Percentiles rank a stretch among this genome's conserved stretches.
These are phyloP conservation scores for Montipora foliosa DNA, from an alignment of 64 coral and sea anemone species.

Conservation along the genomic window DNA sequence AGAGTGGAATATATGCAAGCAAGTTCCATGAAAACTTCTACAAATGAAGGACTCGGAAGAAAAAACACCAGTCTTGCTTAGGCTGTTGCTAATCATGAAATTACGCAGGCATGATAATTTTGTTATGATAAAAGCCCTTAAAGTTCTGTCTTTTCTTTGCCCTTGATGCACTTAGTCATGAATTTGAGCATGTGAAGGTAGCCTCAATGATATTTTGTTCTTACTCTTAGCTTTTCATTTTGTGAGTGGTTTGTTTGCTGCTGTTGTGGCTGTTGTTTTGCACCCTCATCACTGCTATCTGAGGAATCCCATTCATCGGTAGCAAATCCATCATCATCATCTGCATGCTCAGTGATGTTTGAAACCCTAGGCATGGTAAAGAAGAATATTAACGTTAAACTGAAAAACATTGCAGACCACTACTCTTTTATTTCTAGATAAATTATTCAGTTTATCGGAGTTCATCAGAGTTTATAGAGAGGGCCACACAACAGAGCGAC, in stretches of 20 bases:
- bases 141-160: neutral
- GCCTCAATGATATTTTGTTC: neutral
- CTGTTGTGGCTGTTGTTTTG: neutral
- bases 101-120: too few relatives aligned
- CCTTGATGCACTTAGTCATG: neutral
- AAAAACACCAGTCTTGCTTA: too few relatives aligned
- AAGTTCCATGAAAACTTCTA: too few relatives aligned
- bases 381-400: neutral
- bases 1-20: neutral
- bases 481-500: too few relatives aligned
- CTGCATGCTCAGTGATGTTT: conserved; percentile 2
- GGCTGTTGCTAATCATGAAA: too few relatives aligned
- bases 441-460: too few relatives aligned
- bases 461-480: too few relatives aligned
- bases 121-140: too few relatives aligned
- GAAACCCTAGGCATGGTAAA: neutral
- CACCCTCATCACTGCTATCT: conserved; percentile 7
- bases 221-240: neutral
- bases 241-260: conserved; percentile 10
- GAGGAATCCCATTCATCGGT: conserved; percentile 58
- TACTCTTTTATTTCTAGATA: too few relatives aligned
- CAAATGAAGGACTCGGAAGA: too few relatives aligned
- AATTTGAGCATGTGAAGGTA: neutral
- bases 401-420: neutral
- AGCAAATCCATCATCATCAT: conserved; percentile 67